Base-by-base conservation (phyloP, 2,888 invertebrate species). In the Oscheius sp. region DNA sequence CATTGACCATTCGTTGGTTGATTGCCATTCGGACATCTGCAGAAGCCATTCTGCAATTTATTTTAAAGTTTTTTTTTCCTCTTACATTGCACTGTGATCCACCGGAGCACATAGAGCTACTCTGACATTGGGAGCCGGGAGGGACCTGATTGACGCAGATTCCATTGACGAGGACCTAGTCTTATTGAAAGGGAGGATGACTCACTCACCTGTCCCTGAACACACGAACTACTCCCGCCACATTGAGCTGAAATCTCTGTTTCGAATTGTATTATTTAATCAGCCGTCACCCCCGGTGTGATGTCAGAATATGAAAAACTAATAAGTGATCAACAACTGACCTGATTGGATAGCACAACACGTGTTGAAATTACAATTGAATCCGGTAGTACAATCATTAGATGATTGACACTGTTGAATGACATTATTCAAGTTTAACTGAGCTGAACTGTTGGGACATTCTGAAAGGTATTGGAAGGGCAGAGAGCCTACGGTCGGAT, bases 231-330 rank as follows among this genome's bases (percentile, higher is more conserved):
- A 8, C 36, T 28, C 0, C 50, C 41, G 24, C 36, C 20, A 30
- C 65, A 65, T 54, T 54, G 54, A 17, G 51, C 54, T 51, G 65
- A 65, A 56, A 65, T 33, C 36, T 14, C 20, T 54, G 54, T 54
- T 54, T 54, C 32, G 22, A 33, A 50, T n/a, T 54, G n/a, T n/a
- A n/a, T n/a, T n/a, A 20, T 54, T 32, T 54, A 36, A 33, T n/a
- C 54, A 54, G 54, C 22, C 41, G 57, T 6, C 14, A n/a, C n/a
- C n/a, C n/a, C n/a, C n/a, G n/a, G n/a, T 8, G 45, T 20, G 45
- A 45, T 20, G 45, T 20, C 51, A 24, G 28, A 8, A 9, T 26
- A n/a, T n/a, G n/a, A n/a, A n/a, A n/a, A n/a, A n/a, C n/a, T n/a
- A n/a, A n/a, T n/a, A n/a, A n/a, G n/a, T n/a, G n/a, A n/a, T n/a